Evolutionary conservation across 2,797 vertebrate genomes (phyloP).

Genomic region (Sebastes ruberrimus): DNA sequence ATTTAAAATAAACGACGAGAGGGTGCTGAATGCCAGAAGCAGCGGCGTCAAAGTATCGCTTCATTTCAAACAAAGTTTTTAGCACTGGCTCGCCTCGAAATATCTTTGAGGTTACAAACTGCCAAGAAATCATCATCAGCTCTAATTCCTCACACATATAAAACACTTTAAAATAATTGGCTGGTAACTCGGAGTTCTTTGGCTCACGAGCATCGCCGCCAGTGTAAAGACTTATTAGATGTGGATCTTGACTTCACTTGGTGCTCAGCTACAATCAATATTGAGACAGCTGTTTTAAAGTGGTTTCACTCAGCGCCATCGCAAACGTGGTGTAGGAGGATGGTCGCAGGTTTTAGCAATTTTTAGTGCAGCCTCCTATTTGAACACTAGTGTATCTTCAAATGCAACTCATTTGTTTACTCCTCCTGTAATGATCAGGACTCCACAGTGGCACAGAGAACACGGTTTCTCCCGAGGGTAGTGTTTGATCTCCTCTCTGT

Average conservation of each 20-base stretch:
- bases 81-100: background rate
- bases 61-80: background rate
- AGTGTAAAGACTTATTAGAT: background rate
- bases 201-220: background rate
- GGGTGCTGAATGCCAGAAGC: background rate
- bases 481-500: conserved; percentile 63
- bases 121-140: background rate
- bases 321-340: background rate
- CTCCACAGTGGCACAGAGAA: conserved; percentile 34
- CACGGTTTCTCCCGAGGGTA: conserved; percentile 36
- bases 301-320: conserved; percentile 8
- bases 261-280: conserved; percentile 21
- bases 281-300: conserved; percentile 9
- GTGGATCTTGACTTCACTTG: conserved; percentile 22
- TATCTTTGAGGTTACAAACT: background rate
- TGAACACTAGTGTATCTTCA: conserved; percentile 2
- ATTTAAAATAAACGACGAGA: background rate
- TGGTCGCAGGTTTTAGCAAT: background rate
- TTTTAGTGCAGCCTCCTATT: background rate
- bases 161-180: background rate
- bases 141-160: background rate
- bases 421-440: conserved; percentile 44
- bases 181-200: background rate
- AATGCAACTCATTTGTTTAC: conserved; percentile 50
- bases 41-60: background rate